These are phyloP conservation scores for Nasonia oneida DNA, from an alignment of 2,888 invertebrate genomes.

Conservation along the genomic window DNA sequence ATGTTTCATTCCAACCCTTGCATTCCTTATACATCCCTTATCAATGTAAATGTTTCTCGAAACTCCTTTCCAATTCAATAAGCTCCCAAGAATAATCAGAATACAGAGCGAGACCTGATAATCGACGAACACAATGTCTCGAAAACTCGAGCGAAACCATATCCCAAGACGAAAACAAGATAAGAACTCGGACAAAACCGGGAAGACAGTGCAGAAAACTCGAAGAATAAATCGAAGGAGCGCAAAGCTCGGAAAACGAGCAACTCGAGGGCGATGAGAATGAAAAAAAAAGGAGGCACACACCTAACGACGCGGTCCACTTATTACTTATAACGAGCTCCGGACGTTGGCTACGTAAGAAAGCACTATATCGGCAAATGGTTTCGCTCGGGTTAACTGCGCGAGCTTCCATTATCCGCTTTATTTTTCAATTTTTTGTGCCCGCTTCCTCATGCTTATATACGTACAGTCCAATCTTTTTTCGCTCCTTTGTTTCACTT, in stretches of 20 bases:
- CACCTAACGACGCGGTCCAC: constrained; percentile 44
- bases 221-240: constrained; percentile 14
- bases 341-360: constrained; percentile 46
- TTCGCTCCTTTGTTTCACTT: not conserved
- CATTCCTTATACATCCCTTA: too few species aligned
- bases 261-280: not conserved
- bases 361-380: constrained; percentile 54
- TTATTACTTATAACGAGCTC: constrained; percentile 58
- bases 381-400: constrained; percentile 54
- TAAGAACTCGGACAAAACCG: not conserved
- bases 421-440: constrained; percentile 34
- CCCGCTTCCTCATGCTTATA: not conserved
- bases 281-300: not conserved
- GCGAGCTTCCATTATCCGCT: not conserved
- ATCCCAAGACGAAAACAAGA: constrained; percentile 32
- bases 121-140: too few species aligned
- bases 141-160: not conserved
- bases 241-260: not conserved
- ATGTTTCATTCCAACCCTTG: too few species aligned
- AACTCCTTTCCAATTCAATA: too few species aligned
- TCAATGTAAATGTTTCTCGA: too few species aligned
- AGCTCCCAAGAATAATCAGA: too few species aligned
- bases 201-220: not conserved
- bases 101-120: too few species aligned
- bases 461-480: not conserved